phyloP scores from a whole-genome alignment of 1,140 invertebrate genomes.

The Dufourea novaeangliae region DNA sequence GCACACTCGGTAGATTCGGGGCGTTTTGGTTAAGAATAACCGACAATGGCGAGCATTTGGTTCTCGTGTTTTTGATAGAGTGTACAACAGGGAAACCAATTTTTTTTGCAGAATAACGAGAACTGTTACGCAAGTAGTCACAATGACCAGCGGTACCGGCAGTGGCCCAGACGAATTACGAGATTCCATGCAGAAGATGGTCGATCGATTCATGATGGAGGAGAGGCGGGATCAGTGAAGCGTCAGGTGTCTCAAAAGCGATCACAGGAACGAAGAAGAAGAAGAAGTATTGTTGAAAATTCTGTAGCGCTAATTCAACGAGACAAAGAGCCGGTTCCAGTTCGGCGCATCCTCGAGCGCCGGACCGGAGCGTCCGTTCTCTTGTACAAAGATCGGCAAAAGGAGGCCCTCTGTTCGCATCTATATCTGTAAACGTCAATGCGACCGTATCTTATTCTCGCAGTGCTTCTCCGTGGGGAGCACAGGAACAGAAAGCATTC shows the following conservation, averaged over 20 bases:
- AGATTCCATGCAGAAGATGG: conserved; percentile 82
- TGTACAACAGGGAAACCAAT: background rate
- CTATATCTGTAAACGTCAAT: background rate
- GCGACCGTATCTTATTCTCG: conserved; percentile 2
- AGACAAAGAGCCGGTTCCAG: background rate
- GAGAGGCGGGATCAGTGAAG: conserved; percentile 78
- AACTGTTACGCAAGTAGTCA: conserved; percentile 78
- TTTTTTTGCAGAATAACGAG: conserved; percentile 79
- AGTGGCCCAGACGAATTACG: conserved; percentile 77
- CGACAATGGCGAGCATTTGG: background rate
- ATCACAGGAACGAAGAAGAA: background rate
- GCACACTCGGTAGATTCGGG: background rate
- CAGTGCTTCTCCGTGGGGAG: conserved; percentile 15
- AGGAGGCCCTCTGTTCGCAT: background rate
- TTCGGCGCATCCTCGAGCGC: conserved; percentile 50
- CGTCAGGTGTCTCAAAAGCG: background rate
- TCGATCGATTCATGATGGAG: conserved; percentile 83
- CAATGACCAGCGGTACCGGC: conserved; percentile 70
- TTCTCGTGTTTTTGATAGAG: no score
- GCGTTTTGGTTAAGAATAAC: background rate
- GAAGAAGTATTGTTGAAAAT: background rate
- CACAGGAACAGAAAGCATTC: conserved; percentile 45
- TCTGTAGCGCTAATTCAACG: conserved; percentile 6
- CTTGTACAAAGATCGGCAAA: background rate
- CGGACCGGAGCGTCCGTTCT: conserved; percentile 8